These are phyloP conservation scores for Oryzias javanicus DNA, from an alignment of 2,113 vertebrate species.

Conservation along the genomic window DNA sequence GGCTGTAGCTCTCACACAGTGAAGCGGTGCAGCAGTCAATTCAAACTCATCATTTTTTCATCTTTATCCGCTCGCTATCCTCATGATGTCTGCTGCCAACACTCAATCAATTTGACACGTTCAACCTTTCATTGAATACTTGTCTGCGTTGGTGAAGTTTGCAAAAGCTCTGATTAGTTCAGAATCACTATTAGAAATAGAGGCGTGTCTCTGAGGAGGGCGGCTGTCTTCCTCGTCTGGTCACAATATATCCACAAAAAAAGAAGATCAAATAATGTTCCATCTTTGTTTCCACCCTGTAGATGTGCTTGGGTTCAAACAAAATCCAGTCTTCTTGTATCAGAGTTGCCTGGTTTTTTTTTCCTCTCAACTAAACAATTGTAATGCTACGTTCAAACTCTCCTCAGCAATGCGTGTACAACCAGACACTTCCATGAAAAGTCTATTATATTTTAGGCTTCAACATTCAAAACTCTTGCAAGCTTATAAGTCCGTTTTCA, in stretches of 20 bases:
- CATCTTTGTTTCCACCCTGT: conserved; percentile 41
- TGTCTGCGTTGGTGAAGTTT: conserved; percentile 40
- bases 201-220: conserved; percentile 59
- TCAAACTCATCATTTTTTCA: conserved; percentile 40
- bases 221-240: conserved; percentile 68
- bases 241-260: conserved; percentile 65
- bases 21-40: conserved; percentile 21
- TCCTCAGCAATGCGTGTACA: too few relatives aligned
- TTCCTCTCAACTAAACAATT: conserved; percentile 61
- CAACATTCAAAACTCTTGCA: too few relatives aligned
- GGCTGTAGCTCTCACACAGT: conserved; percentile 42
- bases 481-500: too few relatives aligned
- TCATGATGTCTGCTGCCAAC: conserved; percentile 43
- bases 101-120: conserved; percentile 57
- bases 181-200: conserved; percentile 66
- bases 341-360: conserved; percentile 64
- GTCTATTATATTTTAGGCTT: too few relatives aligned
- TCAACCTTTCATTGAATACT: conserved; percentile 42
- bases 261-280: conserved; percentile 49
- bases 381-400: too few relatives aligned
- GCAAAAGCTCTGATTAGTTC: conserved; percentile 61
- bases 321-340: conserved; percentile 54
- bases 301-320: conserved; percentile 48
- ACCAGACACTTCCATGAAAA: too few relatives aligned
- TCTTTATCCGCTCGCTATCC: conserved; percentile 42